A percentile compares a stretch with the other conserved stretches of the same genome.
Conservation (phyloP, 2,888 invertebrate species). For the Drosophila merina region DNA sequence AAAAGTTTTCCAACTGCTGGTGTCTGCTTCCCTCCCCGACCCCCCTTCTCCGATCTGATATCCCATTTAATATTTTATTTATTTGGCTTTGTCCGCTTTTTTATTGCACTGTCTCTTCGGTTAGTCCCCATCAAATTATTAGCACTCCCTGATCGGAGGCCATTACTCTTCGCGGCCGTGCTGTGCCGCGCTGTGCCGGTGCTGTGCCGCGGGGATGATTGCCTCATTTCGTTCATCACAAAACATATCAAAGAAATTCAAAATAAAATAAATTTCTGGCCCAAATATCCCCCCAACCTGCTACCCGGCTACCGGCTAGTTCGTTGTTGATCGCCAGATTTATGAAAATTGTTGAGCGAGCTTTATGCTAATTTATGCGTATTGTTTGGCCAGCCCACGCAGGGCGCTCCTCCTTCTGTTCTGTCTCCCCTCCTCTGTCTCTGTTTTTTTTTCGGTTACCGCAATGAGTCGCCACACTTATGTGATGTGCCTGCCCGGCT, state of each 20-base stretch:
- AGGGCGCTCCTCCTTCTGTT: background rate
- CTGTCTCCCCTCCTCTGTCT: background rate
- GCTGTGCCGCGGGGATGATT: constrained; percentile 19
- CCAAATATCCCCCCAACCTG: background rate
- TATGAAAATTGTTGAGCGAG: constrained; percentile 67
- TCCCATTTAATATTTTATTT: constrained; percentile 14
- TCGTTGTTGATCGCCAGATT: constrained; percentile 49
- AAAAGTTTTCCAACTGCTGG: constrained; percentile 57
- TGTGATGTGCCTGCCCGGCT: background rate
- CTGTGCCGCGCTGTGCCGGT: too few species aligned
- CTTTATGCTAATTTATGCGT: constrained; percentile 72
- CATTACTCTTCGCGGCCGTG: constrained; percentile 28
- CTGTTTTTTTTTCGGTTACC: constrained; percentile 2
- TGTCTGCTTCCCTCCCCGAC: background rate
- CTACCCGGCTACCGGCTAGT: background rate
- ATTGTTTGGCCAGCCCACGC: constrained; percentile 56
- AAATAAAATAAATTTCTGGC: constrained; percentile 32
- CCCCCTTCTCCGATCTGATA: background rate
- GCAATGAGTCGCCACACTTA: constrained; percentile 39
- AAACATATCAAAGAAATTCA: constrained; percentile 38
- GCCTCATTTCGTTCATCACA: constrained; percentile 44
- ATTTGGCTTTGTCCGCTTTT: constrained; percentile 15
- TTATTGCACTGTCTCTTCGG: background rate
- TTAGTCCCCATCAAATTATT: constrained; percentile 45
- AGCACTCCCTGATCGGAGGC: constrained; percentile 43